Base-by-base conservation (phyloP, 1,140 invertebrate species). In the Lepidurus arcticus region DNA sequence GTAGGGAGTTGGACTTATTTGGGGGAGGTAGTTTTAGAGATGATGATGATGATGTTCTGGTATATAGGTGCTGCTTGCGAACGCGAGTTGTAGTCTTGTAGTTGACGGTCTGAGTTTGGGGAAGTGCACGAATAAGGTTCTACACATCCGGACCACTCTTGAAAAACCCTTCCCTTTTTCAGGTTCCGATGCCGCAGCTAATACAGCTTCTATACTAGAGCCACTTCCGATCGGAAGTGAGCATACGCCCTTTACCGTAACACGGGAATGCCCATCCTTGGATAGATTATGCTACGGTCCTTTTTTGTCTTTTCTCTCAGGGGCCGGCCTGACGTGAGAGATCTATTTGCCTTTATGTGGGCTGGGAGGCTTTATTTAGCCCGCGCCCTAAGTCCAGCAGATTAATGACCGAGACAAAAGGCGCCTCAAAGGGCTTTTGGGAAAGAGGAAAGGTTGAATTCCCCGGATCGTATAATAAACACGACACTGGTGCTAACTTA, bases 201-300 rank as follows among this genome's bases (percentile, higher is more conserved):
- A 65, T 65, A 65, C 53, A 65, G 53, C 53, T 65, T 65, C 34
- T 34, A 65, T 65, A 65, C 53, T 65, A 21, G 16, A 21, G n/a
- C 53, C 53, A 65, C 53, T 65, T 65, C 53, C 53, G 53, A 65
- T 65, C 53, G 53, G 53, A 65, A 65, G 53, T 65, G 53, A 65
- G 53, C 53, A 65, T 65, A 65, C 53, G 53, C 53, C 53, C 53
- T 65, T 65, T 65, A 65, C 53, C 53, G 53, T 65, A 65, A 65
- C 53, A 65, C 21, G 53, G 53, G 53, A 65, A 65, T 65, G 53
- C 53, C 53, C 53, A 65, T 65, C 53, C 53, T 65, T 65, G 53
- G 53, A 65, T 65, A 65, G 53, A 65, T 65, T 65, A 65, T 65
- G 53, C 13, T 21, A 8, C n/a, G 53, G 13, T 34, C 34, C 34